Evolutionary conservation across 2,797 vertebrate genomes (phyloP), one percentile per base, ranked within the genome.

Genomic region (Vespertilio murinus): DNA sequence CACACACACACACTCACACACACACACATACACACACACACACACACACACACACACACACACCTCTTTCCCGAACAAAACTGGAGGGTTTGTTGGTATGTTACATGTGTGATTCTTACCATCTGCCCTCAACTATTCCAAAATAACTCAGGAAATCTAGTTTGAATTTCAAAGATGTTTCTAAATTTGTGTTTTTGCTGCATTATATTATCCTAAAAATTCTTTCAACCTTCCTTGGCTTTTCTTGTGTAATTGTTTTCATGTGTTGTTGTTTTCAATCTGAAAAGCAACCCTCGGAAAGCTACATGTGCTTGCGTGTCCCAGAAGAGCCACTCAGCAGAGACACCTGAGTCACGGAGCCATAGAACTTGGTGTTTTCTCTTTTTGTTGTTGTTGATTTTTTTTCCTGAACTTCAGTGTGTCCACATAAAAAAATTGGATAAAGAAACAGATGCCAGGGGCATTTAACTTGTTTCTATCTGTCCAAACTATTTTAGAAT

Each of bases 91-190:
- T 81, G 18, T 70, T 80, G 82, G 80, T 59, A 13, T 38, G 45
- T 59, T 10, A 6, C 13, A 49, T 64, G n/a, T 42, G 18, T 59
- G 13, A 52, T 78, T 90, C 54, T 88, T 90, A 52, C 56, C n/a
- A 81, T 13, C 30, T 84, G 69, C 54, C 54, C 71, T 74, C 33
- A 75, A 25, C 40, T 40, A 54, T 77, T 69, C 20, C 42, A 40
- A 93, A 88, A 70, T 70, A 64, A 88, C 65, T 38, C 25, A 59
- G 61, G n/a, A 90, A 71, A 65, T 92, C 78, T 85, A 88, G 67
- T 88, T 94, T 71, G 73, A 93, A 84, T 92, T 61, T 85, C 69
- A 84, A 90, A 93, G 45, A 73, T 23, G 20, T 89, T 92, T 92
- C 84, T 61, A 93, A 84, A 65, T 25, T 91, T 89, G 28, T 86